phyloP scores from a whole-genome alignment of 2,888 invertebrate species.

The Metacarcinus magister region DNA sequence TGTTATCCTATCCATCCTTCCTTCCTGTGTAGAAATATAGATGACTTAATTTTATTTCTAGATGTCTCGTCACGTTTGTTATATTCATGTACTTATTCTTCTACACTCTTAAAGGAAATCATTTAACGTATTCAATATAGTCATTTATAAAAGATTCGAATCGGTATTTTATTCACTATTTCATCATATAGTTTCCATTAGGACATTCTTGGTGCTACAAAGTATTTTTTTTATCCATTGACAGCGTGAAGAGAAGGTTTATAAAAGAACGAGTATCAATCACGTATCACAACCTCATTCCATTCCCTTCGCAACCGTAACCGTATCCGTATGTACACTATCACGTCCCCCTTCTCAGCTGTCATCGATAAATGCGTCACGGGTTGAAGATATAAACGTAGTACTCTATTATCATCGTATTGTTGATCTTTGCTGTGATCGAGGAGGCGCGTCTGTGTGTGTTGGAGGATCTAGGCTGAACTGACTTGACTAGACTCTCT shows the following conservation, averaged over 20 bases:
- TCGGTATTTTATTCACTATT: background rate
- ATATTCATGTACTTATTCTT: background rate
- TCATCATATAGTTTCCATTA: background rate
- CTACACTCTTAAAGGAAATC: background rate
- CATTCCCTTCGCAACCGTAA: background rate
- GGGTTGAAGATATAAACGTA: background rate
- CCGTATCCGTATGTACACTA: background rate
- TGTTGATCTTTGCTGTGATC: background rate
- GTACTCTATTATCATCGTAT: background rate
- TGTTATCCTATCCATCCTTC: background rate
- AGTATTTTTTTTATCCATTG: background rate
- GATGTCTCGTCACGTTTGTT: background rate
- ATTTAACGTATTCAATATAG: background rate
- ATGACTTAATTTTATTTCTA: too few species aligned
- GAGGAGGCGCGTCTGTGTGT: background rate
- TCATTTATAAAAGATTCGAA: background rate
- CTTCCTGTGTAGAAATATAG: too few species aligned
- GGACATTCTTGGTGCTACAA: background rate
- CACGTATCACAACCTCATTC: background rate
- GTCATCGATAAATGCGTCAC: background rate
- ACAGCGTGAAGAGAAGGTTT: background rate
- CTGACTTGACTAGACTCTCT: background rate
- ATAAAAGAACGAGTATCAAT: background rate
- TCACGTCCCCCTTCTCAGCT: background rate
- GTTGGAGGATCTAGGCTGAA: background rate